Conservation (phyloP, 2,113 vertebrate species). For the Hydrolagus affinis region DNA sequence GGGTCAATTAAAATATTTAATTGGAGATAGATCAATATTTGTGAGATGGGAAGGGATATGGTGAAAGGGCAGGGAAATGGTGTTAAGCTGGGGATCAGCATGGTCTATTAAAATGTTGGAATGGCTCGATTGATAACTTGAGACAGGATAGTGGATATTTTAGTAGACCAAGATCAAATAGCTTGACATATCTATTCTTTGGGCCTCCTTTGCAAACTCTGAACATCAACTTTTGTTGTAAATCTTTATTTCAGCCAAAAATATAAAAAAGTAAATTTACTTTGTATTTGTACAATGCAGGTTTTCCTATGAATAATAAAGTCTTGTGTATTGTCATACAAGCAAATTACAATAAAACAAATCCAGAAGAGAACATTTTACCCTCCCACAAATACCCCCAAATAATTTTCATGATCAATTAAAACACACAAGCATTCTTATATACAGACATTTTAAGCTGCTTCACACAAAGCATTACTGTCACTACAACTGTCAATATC, state of each 20-base stretch:
- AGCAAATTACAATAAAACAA: conserved; percentile 16
- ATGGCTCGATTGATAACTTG: no score
- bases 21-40: no score
- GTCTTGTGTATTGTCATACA: neutral
- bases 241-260: conserved; percentile 30
- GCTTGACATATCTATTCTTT: no score
- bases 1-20: no score
- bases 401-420: neutral
- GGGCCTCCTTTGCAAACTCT: no score
- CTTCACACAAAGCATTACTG: neutral
- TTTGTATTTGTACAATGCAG: conserved; percentile 27
- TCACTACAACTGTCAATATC: neutral
- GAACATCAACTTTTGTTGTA: neutral
- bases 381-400: neutral
- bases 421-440: neutral
- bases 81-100: no score
- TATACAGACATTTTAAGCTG: neutral
- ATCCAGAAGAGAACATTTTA: no score
- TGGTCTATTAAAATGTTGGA: no score
- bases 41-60: no score
- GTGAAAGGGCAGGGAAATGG: no score
- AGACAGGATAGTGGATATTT: no score
- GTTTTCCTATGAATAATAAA: neutral
- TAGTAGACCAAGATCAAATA: no score
- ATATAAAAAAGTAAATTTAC: conserved; percentile 17